phyloP scores from a whole-genome alignment of 2,888 invertebrate genomes.

The Cantharis nigra region DNA sequence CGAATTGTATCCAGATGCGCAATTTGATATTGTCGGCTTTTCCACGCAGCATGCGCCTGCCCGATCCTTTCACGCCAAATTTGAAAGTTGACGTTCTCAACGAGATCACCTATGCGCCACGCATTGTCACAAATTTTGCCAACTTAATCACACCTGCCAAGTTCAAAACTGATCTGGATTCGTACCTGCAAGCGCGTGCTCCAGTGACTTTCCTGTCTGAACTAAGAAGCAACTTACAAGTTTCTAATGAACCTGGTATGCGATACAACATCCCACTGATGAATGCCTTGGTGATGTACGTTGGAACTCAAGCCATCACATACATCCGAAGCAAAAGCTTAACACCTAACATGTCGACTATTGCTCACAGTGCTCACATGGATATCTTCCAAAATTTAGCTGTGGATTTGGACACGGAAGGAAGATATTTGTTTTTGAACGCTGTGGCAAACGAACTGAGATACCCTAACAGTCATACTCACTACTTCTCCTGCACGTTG shows the following conservation, averaged over 20 bases:
- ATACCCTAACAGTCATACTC: slow-evolving; percentile 99
- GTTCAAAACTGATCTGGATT: slow-evolving; percentile 96
- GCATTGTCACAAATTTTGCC: slow-evolving; percentile 87
- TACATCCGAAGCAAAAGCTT: slow-evolving; percentile 89
- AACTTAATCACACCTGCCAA: slow-evolving; percentile 83
- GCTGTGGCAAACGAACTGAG: slow-evolving; percentile 98
- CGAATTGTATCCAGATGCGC: slow-evolving; percentile 98
- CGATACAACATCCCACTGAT: slow-evolving; percentile 94
- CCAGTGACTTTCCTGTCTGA: slow-evolving; percentile 96
- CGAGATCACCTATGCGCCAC: slow-evolving; percentile 86
- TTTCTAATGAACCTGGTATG: slow-evolving; percentile 84
- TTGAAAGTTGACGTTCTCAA: slow-evolving; percentile 85
- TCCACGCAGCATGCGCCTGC: slow-evolving; percentile 96
- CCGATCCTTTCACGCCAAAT: slow-evolving; percentile 98
- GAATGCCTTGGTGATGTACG: slow-evolving; percentile 97
- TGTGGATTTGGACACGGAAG: slow-evolving; percentile 97
- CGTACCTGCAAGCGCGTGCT: slow-evolving; percentile 90
- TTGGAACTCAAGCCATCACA: slow-evolving; percentile 94
- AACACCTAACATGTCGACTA: slow-evolving; percentile 95
- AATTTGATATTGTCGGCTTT: slow-evolving; percentile 98
- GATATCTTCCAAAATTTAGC: slow-evolving; percentile 99
- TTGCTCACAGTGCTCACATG: slow-evolving; percentile 98
- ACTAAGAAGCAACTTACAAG: slow-evolving; percentile 86
- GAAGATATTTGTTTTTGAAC: slow-evolving; percentile 95
- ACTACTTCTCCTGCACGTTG: slow-evolving; percentile 98